Evolutionary conservation across 2,797 vertebrate species (phyloP).

Genomic region (Clarias pachynema): DNA sequence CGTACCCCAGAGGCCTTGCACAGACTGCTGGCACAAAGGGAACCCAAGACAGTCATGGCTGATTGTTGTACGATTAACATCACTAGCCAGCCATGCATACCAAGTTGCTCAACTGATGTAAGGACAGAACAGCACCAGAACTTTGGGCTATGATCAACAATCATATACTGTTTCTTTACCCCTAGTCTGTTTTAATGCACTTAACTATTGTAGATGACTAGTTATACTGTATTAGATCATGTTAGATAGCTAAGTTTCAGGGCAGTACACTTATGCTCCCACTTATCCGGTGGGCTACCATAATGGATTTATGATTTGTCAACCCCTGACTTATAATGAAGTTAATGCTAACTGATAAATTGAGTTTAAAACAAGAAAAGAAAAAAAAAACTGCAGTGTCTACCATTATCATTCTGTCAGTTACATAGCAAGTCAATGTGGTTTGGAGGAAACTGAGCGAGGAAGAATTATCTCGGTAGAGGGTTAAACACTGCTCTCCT

Average conservation of each 20-base stretch:
- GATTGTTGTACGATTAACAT: no score
- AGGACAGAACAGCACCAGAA: neutral
- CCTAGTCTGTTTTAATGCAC: neutral
- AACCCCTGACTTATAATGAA: neutral
- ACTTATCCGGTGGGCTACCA: neutral
- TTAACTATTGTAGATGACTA: neutral
- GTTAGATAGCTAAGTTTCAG: neutral
- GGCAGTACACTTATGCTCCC: neutral
- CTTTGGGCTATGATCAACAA: neutral
- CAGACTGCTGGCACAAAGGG: no score
- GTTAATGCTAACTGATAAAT: neutral
- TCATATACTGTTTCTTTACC: no score
- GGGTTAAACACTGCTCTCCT: neutral
- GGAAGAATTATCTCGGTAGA: no score
- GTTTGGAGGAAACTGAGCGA: neutral
- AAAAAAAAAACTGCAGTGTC: neutral
- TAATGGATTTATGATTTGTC: neutral
- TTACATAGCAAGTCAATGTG: neutral
- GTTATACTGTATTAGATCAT: neutral
- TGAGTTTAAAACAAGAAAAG: neutral
- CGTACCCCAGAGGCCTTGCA: no score
- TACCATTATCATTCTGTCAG: neutral
- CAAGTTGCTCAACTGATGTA: neutral
- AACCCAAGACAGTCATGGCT: no score
- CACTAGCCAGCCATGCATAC: neutral